These are phyloP conservation scores for Scolanthus callimorphus DNA, from an alignment of 92 coral and sea anemone genomes.

Conservation along the genomic window DNA sequence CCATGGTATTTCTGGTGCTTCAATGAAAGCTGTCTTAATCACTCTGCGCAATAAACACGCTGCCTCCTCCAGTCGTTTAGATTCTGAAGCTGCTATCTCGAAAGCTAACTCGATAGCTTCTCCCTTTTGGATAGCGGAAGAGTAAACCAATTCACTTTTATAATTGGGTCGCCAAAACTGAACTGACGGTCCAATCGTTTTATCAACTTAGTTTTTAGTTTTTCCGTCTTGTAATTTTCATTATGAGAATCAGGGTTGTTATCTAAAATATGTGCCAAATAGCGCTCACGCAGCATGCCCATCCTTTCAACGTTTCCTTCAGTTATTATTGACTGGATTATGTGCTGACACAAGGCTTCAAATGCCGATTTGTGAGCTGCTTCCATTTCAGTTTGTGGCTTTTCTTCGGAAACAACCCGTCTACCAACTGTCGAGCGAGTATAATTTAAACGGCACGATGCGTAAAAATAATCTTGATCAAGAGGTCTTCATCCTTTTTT, in stretches of 20 bases:
- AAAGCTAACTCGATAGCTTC: neutral
- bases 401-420: neutral
- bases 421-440: conserved; percentile 6
- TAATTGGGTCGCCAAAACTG: conserved; percentile 18
- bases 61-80: neutral
- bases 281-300: neutral
- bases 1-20: conserved; percentile 9
- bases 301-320: conserved; percentile 15
- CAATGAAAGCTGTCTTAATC: neutral
- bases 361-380: conserved; percentile 23
- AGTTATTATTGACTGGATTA: neutral
- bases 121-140: neutral
- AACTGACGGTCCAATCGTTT: conserved; percentile 1
- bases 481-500: conserved; percentile 9
- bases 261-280: no score
- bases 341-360: conserved; percentile 16
- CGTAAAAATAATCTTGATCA: conserved; percentile 13
- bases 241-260: neutral
- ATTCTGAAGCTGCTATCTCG: neutral
- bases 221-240: neutral
- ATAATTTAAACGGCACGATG: conserved; percentile 10
- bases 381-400: conserved; percentile 8
- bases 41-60: conserved; percentile 5
- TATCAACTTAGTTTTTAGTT: neutral
- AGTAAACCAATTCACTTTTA: neutral